These are phyloP conservation scores for Drosophila repleta DNA, from an alignment of 1,140 invertebrate genomes.

Conservation along the genomic window DNA sequence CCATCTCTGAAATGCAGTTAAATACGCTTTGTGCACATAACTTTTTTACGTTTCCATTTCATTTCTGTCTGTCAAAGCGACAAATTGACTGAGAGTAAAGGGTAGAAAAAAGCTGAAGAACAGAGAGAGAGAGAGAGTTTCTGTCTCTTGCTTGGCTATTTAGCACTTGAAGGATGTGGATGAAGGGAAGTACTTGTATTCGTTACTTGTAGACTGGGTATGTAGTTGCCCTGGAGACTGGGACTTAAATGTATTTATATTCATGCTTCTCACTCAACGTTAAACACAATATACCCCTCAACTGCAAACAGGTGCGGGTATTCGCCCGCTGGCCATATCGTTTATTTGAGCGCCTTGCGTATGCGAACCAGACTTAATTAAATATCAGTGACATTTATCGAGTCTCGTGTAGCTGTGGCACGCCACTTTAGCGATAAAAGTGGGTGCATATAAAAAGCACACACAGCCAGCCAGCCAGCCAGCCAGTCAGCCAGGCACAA, in stretches of 20 bases:
- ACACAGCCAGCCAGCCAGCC: constrained; percentile 15
- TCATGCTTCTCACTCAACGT: neutral
- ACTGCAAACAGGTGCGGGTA: constrained; percentile 1
- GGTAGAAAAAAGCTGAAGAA: neutral
- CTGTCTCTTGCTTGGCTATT: too few relatives aligned
- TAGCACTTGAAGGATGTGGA: too few relatives aligned
- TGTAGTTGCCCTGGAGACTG: neutral
- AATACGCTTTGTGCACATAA: constrained; percentile 9
- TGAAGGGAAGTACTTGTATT: too few relatives aligned
- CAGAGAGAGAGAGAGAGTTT: too few relatives aligned
- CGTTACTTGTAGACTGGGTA: too few relatives aligned
- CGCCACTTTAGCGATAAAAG: constrained; percentile 74
- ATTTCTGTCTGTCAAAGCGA: neutral
- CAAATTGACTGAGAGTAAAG: neutral
- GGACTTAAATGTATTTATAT: too few relatives aligned
- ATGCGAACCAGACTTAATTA: constrained; percentile 71
- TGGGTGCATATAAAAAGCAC: constrained; percentile 42
- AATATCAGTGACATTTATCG: constrained; percentile 82
- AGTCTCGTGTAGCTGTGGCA: constrained; percentile 77
- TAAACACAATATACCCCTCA: constrained; percentile 4
- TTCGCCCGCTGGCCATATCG: constrained; percentile 18
- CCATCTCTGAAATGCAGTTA: constrained; percentile 17
- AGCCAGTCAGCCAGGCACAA: too few relatives aligned
- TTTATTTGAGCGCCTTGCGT: constrained; percentile 31
- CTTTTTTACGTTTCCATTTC: constrained; percentile 19